A percentile compares a stretch with the other conserved stretches of the same genome.
Evolutionary conservation across 2,113 vertebrate genomes (phyloP).

Genomic region (Charadrius vociferus): DNA sequence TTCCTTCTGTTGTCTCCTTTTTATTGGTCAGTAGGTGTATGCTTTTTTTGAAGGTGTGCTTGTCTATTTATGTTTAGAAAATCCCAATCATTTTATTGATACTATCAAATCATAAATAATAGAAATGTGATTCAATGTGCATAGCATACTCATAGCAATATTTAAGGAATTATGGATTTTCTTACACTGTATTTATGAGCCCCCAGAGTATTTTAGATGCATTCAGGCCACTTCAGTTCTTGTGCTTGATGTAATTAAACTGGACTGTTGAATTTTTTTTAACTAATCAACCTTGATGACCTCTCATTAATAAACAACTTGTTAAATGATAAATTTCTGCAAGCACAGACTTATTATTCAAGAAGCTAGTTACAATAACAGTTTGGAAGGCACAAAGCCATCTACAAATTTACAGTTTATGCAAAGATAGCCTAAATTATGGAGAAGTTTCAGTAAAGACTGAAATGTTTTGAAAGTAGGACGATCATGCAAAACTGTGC

Average conservation of each 20-base stretch:
- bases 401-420: neutral
- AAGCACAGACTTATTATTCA: neutral
- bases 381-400: neutral
- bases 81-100: neutral
- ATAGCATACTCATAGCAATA: neutral
- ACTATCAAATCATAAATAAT: neutral
- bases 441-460: neutral
- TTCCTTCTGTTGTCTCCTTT: neutral
- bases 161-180: neutral
- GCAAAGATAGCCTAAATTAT: neutral
- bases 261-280: neutral
- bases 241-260: slow-evolving; percentile 16
- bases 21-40: neutral
- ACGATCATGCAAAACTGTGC: neutral
- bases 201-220: neutral
- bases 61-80: neutral
- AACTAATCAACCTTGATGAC: neutral
- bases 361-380: neutral
- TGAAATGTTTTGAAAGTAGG: neutral
- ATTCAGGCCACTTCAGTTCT: neutral
- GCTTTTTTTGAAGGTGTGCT: neutral
- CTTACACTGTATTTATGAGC: neutral
- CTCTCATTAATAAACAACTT: slow-evolving; percentile 26
- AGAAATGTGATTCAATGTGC: neutral
- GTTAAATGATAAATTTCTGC: neutral